These are phyloP conservation scores for Sardinella longiceps DNA, from an alignment of 2,797 vertebrate species.

Conservation along the genomic window DNA sequence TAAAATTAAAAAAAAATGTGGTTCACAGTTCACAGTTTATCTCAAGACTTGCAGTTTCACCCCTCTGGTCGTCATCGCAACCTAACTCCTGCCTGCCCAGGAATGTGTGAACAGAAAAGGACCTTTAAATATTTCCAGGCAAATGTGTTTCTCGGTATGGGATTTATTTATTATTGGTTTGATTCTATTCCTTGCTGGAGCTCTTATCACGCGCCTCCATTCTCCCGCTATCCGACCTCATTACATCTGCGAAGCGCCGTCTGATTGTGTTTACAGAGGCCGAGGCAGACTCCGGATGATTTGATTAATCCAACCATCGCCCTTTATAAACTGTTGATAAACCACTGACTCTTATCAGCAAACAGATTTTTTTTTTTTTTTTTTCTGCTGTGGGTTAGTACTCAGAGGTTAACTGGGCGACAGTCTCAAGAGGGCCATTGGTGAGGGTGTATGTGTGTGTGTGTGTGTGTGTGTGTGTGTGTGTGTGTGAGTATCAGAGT, in stretches of 20 bases:
- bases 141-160: conserved; percentile 58
- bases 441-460: neutral
- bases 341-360: conserved; percentile 68
- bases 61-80: neutral
- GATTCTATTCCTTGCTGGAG: conserved; percentile 54
- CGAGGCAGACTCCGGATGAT: conserved; percentile 61
- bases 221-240: conserved; percentile 1
- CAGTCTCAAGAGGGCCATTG: neutral
- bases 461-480: neutral
- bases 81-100: conserved; percentile 50
- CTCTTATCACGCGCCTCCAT: conserved; percentile 41
- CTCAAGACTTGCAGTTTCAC: neutral
- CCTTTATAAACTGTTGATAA: conserved; percentile 73
- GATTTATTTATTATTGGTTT: conserved; percentile 58
- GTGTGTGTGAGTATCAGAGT: too few species aligned
- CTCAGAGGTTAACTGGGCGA: conserved; percentile 68
- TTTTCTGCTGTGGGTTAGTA: conserved; percentile 56
- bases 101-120: conserved; percentile 51
- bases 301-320: conserved; percentile 66
- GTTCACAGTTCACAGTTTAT: conserved; percentile 6
- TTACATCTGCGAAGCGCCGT: conserved; percentile 51
- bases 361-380: conserved; percentile 61
- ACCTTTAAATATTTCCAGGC: conserved; percentile 3
- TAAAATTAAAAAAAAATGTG: neutral
- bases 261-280: conserved; percentile 68